Evolutionary conservation across 2,797 vertebrate genomes (phyloP).

Genomic region (Gymnothorax reevesii): DNA sequence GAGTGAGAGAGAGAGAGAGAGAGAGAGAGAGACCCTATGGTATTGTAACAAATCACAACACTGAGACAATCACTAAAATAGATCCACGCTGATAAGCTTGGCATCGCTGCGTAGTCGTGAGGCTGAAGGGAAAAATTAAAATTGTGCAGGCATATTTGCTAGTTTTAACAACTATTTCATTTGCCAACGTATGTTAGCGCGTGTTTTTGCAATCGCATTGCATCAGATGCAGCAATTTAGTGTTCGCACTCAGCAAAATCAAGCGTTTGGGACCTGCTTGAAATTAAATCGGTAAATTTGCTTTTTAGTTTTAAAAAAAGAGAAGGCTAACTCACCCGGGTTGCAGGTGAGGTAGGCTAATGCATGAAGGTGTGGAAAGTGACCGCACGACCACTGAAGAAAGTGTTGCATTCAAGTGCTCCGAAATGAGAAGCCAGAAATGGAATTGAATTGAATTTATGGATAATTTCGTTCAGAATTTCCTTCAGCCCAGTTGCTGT

Average conservation of each 20-base stretch:
- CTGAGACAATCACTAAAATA: constrained; percentile 3
- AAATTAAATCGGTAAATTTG: background rate
- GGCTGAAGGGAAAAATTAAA: background rate
- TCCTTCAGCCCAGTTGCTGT: background rate
- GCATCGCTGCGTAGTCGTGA: background rate
- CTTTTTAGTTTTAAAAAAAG: constrained; percentile 9
- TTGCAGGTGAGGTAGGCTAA: constrained; percentile 11
- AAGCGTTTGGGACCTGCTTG: background rate
- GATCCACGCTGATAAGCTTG: background rate
- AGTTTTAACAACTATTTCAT: background rate
- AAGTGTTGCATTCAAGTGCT: constrained; percentile 17
- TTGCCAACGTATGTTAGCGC: background rate
- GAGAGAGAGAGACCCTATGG: background rate
- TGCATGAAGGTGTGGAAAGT: constrained; percentile 38
- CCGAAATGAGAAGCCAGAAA: background rate
- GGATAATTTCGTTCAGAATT: background rate
- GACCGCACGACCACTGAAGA: background rate
- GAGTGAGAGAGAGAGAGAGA: background rate
- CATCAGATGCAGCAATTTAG: background rate
- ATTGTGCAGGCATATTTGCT: background rate
- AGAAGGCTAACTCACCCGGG: background rate
- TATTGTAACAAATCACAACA: constrained; percentile 6
- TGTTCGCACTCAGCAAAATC: background rate
- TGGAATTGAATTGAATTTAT: background rate
- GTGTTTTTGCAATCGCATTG: background rate